Conservation (phyloP, 2,888 invertebrate genomes). For the Helobdella robusta region DNA sequence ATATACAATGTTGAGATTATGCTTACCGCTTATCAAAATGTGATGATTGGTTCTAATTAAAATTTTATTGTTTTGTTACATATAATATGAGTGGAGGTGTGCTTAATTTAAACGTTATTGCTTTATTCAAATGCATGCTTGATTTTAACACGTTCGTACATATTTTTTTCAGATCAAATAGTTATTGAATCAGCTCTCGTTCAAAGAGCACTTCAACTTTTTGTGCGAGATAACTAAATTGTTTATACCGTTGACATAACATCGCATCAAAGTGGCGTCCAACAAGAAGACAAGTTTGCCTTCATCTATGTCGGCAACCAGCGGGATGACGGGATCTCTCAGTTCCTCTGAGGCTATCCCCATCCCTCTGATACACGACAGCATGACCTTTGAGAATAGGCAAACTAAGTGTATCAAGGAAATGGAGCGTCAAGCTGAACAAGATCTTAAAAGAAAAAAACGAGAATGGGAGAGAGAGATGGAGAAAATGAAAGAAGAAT, state of each 20-base stretch:
- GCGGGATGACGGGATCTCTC: constrained; percentile 17
- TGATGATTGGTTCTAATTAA: too few species aligned
- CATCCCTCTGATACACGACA: constrained; percentile 32
- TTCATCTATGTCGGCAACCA: constrained; percentile 25
- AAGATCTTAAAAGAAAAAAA: constrained; percentile 32
- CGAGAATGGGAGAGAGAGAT: constrained; percentile 35
- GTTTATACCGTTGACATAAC: background rate
- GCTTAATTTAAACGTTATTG: too few species aligned
- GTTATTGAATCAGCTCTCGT: too few species aligned
- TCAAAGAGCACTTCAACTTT: too few species aligned
- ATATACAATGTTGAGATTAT: too few species aligned
- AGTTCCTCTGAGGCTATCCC: constrained; percentile 18
- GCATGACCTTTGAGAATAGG: constrained; percentile 31
- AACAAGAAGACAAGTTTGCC: constrained; percentile 25
- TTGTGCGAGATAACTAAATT: too few species aligned
- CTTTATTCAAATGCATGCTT: too few species aligned
- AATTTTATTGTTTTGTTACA: background rate
- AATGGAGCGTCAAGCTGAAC: constrained; percentile 33
- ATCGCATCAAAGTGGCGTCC: constrained; percentile 21
- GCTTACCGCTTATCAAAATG: too few species aligned
- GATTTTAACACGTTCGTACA: too few species aligned
- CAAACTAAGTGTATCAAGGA: constrained; percentile 32
- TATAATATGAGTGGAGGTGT: too few species aligned
- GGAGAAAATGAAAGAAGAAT: constrained; percentile 35
- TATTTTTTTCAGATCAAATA: too few species aligned